phyloP scores from a whole-genome alignment of 2,113 vertebrate genomes.

The Phodopus roborovskii region DNA sequence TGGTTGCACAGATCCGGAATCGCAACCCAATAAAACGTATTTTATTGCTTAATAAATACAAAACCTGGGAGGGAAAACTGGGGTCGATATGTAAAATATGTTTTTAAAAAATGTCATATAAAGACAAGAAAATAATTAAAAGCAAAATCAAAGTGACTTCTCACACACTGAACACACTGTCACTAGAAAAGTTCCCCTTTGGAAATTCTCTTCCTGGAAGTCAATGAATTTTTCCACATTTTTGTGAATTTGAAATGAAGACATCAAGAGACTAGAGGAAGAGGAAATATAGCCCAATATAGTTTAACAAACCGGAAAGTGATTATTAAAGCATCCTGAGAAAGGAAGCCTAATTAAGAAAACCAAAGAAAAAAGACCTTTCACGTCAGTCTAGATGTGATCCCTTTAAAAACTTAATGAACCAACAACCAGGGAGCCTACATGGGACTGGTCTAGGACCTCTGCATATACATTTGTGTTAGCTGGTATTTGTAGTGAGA shows the following conservation, averaged over 20 bases:
- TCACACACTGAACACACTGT: background rate
- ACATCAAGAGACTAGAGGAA: background rate
- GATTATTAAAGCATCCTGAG: no score
- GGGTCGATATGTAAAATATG: no score
- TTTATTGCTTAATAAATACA: background rate
- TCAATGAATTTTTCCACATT: background rate
- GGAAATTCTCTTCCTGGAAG: background rate
- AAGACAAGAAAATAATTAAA: no score
- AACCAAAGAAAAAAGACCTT: background rate
- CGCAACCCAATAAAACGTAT: background rate
- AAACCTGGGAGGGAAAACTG: background rate
- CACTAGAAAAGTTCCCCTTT: background rate
- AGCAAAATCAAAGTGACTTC: background rate
- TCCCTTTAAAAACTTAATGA: no score
- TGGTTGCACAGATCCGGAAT: no score
- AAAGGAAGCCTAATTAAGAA: no score
- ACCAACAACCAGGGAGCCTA: no score
- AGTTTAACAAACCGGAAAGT: background rate
- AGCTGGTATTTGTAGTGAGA: no score
- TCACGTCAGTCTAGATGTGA: background rate
- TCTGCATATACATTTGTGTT: no score
- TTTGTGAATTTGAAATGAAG: background rate
- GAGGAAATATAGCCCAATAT: background rate
- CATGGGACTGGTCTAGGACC: no score
- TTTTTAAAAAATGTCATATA: no score